A percentile compares a stretch with the other conserved stretches of the same genome.
phyloP scores from a whole-genome alignment of 2,888 invertebrate genomes.

The Atethmia centrago region DNA sequence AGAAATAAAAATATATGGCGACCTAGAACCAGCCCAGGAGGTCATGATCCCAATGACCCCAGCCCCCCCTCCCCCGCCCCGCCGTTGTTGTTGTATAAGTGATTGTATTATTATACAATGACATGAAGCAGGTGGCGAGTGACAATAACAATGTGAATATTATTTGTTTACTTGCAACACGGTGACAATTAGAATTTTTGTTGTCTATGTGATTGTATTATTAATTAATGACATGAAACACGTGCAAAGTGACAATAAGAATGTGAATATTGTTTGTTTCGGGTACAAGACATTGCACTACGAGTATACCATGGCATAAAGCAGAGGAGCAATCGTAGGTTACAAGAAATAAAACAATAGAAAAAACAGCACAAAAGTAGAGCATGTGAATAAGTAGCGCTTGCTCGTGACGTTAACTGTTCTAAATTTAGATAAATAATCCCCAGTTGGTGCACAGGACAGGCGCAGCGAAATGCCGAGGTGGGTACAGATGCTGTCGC shows the following conservation, averaged over 20 bases:
- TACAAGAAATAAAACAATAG: slow-evolving; percentile 54
- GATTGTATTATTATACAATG: no score
- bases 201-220: background rate
- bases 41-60: no score
- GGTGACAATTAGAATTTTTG: background rate
- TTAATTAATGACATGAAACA: background rate
- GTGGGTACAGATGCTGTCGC: slow-evolving; percentile 67
- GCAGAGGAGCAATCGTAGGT: slow-evolving; percentile 28
- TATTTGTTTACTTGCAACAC: background rate
- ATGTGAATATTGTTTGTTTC: background rate
- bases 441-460: slow-evolving; percentile 71
- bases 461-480: slow-evolving; percentile 69
- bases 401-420: slow-evolving; percentile 74
- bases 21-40: no score
- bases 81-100: no score
- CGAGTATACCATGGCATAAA: background rate
- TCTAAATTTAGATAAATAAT: slow-evolving; percentile 78
- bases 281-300: background rate
- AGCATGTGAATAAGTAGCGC: slow-evolving; percentile 61
- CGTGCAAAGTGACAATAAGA: background rate
- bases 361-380: slow-evolving; percentile 53
- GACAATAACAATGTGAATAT: no score
- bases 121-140: no score
- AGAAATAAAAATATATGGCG: no score
- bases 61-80: no score